Base-by-base conservation (phyloP, 2,797 vertebrate species). In the Leucoraja ocellata region DNA sequence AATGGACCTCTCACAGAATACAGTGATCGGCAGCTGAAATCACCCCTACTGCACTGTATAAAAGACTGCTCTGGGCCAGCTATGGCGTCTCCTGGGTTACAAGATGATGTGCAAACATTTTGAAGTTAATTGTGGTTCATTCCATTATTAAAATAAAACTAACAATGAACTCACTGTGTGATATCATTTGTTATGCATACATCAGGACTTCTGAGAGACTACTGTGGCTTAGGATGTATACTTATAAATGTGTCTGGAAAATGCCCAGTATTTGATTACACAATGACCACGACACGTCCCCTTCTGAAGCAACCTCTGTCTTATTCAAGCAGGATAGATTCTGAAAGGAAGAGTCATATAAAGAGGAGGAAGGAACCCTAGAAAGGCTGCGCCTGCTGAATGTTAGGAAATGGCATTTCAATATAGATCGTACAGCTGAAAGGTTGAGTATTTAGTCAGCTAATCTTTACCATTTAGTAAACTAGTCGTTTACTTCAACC, bases 81-180 rank as follows among this genome's bases (percentile, higher is more conserved):
- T 88, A n/a, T 63, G n/a, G 84, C n/a, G 11, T 92, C 71, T 28
- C 90, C 90, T 46, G 36, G 90, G 90, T 36, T 46, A 76, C 68
- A 16, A 39, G 71, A 23, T 21, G 71, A 76, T 54, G 68, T 92
- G 90, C 39, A 76, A 92, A 92, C 39, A 92, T 92, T 74, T 92
- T 74, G 71, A 76, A 58, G 39, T 76, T 73, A 73, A 92, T 92
- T 92, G 71, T 54, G 90, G 46, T 76, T 76, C 11, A 92, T 92
- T 92, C 39, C 71, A 54, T 76, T 76, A 92, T 92, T 76, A 54
- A 92, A 74, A 13, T 54, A 76, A 92, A 74, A 0, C 90, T 46
- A 76, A 92, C 71, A 92, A 92, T 54, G 68, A 73, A 92, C 90
- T 92, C 36, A 92, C 90, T 92, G 71, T 92, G 71, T 76, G 90